These are phyloP conservation scores for Chouioia cunea DNA, from an alignment of 2,888 invertebrate genomes.

Conservation along the genomic window DNA sequence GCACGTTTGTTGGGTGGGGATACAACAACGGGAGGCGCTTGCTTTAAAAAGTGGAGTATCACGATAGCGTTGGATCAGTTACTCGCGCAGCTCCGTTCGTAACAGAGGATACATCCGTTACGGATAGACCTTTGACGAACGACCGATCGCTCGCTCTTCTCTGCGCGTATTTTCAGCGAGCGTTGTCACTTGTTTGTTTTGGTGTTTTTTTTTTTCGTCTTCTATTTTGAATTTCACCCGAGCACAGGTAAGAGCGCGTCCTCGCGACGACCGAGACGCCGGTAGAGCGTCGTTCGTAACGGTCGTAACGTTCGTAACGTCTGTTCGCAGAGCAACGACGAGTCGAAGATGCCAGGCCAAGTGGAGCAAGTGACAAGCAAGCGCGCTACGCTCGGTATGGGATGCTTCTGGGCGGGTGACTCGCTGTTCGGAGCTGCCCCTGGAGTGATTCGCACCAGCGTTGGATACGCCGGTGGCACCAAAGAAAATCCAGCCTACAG, in stretches of 20 bases:
- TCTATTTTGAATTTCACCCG: background rate
- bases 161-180: too few species aligned
- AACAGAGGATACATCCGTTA: too few species aligned
- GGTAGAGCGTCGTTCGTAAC: too few species aligned
- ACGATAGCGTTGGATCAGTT: conserved; percentile 40
- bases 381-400: conserved; percentile 92
- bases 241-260: background rate
- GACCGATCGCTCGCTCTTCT: background rate
- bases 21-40: conserved; percentile 2
- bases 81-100: conserved; percentile 18
- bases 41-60: conserved; percentile 44
- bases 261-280: background rate
- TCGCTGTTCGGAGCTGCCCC: conserved; percentile 82
- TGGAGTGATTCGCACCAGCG: conserved; percentile 87
- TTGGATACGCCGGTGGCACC: conserved; percentile 93
- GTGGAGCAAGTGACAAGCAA: conserved; percentile 77
- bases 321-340: background rate
- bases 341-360: conserved; percentile 67
- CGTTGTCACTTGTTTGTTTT: background rate
- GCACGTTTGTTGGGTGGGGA: conserved; percentile 3
- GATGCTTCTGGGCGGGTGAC: conserved; percentile 94
- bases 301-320: too few species aligned
- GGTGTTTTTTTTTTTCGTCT: background rate
- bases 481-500: conserved; percentile 85
- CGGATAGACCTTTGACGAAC: too few species aligned